Percentiles rank a stretch among this genome's conserved stretches.
phyloP scores from a whole-genome alignment of 2,797 vertebrate species.

The Spinibarbus caldwelli region DNA sequence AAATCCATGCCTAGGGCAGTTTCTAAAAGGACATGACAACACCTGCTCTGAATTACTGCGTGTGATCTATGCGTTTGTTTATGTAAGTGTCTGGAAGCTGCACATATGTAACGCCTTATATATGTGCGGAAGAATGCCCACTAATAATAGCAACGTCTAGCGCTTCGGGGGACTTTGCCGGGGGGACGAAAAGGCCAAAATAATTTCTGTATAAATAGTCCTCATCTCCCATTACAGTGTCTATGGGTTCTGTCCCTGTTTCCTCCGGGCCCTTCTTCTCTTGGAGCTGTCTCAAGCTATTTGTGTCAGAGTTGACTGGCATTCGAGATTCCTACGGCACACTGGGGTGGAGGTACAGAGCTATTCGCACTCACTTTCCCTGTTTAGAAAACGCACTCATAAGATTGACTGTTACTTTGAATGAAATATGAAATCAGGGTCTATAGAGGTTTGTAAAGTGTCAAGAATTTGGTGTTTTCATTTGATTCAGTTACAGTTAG shows the following conservation, averaged over 20 bases:
- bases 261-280: constrained; percentile 36
- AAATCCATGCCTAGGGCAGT: constrained; percentile 47
- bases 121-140: constrained; percentile 64
- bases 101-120: constrained; percentile 63
- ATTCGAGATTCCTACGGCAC: constrained; percentile 39
- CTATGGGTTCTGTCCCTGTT: constrained; percentile 40
- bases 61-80: constrained; percentile 4
- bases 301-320: constrained; percentile 65
- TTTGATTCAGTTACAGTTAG: neutral
- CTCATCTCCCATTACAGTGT: constrained; percentile 74
- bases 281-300: constrained; percentile 67
- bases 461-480: neutral
- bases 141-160: constrained; percentile 65
- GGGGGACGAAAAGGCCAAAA: constrained; percentile 58
- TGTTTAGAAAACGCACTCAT: constrained; percentile 13
- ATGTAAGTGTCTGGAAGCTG: constrained; percentile 44
- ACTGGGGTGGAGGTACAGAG: constrained; percentile 24
- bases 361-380: constrained; percentile 25
- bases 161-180: constrained; percentile 59
- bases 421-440: neutral
- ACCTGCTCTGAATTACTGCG: constrained; percentile 19
- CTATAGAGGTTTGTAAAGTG: neutral
- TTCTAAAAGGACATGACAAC: constrained; percentile 24
- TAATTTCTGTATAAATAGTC: constrained; percentile 80
- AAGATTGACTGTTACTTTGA: neutral